These are phyloP conservation scores for Ceyx cyanopectus DNA, from an alignment of 2,113 vertebrate species.

Conservation along the genomic window DNA sequence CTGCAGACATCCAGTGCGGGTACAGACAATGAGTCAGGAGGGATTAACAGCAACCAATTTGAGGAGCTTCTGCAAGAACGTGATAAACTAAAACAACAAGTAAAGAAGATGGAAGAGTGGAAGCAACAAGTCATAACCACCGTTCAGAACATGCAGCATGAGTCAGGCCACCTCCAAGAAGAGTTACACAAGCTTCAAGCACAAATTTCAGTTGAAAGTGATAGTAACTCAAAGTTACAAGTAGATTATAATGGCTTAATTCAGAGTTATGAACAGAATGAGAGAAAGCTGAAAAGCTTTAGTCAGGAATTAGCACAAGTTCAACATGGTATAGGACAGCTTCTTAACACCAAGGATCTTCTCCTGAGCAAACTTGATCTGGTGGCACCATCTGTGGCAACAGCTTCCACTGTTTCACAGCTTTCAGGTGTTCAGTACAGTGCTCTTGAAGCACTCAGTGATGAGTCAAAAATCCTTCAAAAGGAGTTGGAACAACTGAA, in stretches of 20 bases:
- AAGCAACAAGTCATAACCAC: slow-evolving; percentile 98
- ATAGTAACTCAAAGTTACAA: slow-evolving; percentile 88
- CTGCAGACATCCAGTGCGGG: slow-evolving; percentile 83
- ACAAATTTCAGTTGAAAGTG: slow-evolving; percentile 87
- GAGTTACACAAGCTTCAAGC: slow-evolving; percentile 91
- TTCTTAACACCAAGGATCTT: slow-evolving; percentile 89
- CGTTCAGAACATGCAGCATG: slow-evolving; percentile 97
- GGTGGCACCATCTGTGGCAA: slow-evolving; percentile 71
- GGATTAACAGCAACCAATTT: slow-evolving; percentile 95
- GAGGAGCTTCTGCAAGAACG: slow-evolving; percentile 95
- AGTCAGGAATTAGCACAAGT: slow-evolving; percentile 91
- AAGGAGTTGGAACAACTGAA: slow-evolving; percentile 79
- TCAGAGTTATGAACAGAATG: slow-evolving; percentile 93
- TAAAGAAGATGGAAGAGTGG: slow-evolving; percentile 99
- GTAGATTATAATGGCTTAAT: slow-evolving; percentile 92
- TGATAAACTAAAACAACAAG: slow-evolving; percentile 93
- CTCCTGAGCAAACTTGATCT: slow-evolving; percentile 89
- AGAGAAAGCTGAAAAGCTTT: slow-evolving; percentile 86
- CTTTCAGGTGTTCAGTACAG: not conserved
- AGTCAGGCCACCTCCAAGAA: slow-evolving; percentile 94
- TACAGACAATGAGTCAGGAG: slow-evolving; percentile 70
- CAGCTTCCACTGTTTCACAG: not conserved
- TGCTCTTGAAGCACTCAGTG: not conserved
- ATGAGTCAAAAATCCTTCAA: slow-evolving; percentile 65
- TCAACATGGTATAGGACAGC: slow-evolving; percentile 91